These are phyloP conservation scores for Sapajus apella DNA, from an alignment of 2,113 vertebrate species.

Conservation along the genomic window DNA sequence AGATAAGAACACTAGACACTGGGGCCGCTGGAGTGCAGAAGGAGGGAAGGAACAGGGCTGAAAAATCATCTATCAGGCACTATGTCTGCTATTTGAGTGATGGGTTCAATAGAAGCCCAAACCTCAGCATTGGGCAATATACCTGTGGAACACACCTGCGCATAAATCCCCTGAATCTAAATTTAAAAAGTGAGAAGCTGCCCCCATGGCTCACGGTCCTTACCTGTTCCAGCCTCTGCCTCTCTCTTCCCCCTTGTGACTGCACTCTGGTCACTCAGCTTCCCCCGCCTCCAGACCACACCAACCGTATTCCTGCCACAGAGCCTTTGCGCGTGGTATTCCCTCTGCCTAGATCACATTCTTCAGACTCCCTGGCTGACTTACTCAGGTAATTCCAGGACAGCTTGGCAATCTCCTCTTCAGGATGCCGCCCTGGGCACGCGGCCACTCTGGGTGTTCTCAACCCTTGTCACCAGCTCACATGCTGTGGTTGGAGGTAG, in stretches of 20 bases:
- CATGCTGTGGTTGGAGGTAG: background rate
- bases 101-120: too few species aligned
- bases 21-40: too few species aligned
- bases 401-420: background rate
- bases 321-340: background rate
- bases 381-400: background rate
- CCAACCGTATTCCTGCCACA: background rate
- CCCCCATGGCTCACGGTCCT: background rate
- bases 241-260: background rate
- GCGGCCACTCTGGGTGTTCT: background rate
- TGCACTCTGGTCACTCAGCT: background rate
- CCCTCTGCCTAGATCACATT: background rate
- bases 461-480: background rate
- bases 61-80: too few species aligned
- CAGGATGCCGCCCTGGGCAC: background rate
- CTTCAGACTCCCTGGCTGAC: background rate
- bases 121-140: too few species aligned
- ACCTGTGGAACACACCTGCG: too few species aligned
- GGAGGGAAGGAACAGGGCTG: too few species aligned
- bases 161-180: background rate
- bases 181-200: background rate
- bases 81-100: too few species aligned
- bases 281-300: background rate
- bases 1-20: too few species aligned
- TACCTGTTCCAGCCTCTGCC: background rate